A percentile compares a stretch with the other conserved stretches of the same genome.
Evolutionary conservation across 2,113 vertebrate genomes (phyloP).

Genomic region (Tylochromis polylepis): DNA sequence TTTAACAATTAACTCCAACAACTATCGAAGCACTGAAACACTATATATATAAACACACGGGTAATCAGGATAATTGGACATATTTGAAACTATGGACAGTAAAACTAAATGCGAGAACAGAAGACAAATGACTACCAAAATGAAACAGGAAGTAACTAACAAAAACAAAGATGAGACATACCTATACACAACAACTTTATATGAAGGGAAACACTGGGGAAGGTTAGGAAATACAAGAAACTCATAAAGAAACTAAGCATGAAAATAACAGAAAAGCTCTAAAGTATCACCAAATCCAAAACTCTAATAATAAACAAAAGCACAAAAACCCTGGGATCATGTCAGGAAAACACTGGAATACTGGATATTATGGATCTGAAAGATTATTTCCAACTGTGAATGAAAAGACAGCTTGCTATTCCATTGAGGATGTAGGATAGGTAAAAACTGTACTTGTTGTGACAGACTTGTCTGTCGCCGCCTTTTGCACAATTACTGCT

Average conservation of each 20-base stretch:
- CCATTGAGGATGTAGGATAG: constrained; percentile 30
- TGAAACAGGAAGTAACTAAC: neutral
- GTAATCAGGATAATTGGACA: neutral
- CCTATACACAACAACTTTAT: neutral
- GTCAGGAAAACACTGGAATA: neutral
- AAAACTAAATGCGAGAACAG: neutral
- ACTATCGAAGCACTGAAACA: neutral
- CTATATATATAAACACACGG: neutral
- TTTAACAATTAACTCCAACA: too few species aligned
- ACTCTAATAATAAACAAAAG: neutral
- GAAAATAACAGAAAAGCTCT: neutral
- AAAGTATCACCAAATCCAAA: neutral
- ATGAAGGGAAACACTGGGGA: neutral
- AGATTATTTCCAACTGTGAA: neutral
- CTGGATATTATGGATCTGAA: neutral
- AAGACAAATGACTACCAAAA: neutral
- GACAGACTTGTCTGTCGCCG: constrained; percentile 19
- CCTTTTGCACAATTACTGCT: constrained; percentile 49
- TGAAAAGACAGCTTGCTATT: neutral
- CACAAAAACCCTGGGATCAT: neutral
- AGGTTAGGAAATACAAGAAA: neutral
- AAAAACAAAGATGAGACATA: neutral
- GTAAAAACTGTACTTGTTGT: constrained; percentile 34
- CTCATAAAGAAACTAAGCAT: neutral
- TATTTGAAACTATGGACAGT: neutral